Base-by-base conservation (phyloP, 1,140 invertebrate species). In the Bombus waltoni region DNA sequence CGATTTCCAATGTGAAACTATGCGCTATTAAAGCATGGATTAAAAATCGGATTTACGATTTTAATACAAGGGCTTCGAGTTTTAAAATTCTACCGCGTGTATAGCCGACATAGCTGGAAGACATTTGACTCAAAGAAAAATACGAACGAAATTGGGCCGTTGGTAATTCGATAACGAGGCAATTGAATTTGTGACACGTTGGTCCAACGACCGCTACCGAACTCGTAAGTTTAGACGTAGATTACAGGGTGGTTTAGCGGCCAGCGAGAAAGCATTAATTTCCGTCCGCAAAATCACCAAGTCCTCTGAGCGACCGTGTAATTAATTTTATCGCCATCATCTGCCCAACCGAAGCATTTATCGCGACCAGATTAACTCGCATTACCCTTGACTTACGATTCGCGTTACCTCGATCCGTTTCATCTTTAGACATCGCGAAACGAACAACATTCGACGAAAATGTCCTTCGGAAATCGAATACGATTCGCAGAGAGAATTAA, bases 121-220 rank as follows among this genome's bases (percentile, higher is more conserved):
- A 22, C 47, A 5, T 53, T 53, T 53, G 47, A 53, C 47, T 53
- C 18, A 0, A 53, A 53, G 6, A 38, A 22, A 28, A 10, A 70
- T 1, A 25, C 35, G 38, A 40, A 40, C 1, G 10, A 70, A 70
- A 38, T 68, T 68, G 66, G 68, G 2, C 10, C 9, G 68, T 70
- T 28, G 68, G 38, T 70, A 70, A 70, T 70, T 40, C 38, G 68
- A 40, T 70, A 70, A 70, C 68, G 68, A 70, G 68, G 10, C 22
- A 38, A 70, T 70, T 70, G 35, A 70, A 40, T 70, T 70, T 32
- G 66, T 3, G 32, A 35, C 66, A 40, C 68, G 68, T 70, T 70
- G 38, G 68, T 70, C 25, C 35, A 28, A 70, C 22, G 35, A 70
- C 32, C 8, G 66, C 35, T 38, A 70, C n/a, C 32, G 32, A 68